Conservation (phyloP, 2,797 vertebrate genomes). For the Clarias fuscus region DNA sequence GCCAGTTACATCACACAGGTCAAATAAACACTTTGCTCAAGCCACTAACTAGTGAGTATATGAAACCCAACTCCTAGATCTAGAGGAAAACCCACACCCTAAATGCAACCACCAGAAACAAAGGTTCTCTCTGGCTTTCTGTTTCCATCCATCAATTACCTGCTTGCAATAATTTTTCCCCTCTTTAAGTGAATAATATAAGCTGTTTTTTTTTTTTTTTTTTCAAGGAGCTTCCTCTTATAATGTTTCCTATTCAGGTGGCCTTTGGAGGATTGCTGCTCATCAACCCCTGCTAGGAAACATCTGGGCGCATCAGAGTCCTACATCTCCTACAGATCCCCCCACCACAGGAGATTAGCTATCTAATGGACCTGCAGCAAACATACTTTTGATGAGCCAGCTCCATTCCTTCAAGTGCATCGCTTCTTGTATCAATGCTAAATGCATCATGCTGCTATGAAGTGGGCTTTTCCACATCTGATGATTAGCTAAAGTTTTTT, state of each 20-base stretch:
- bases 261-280: constrained; percentile 4
- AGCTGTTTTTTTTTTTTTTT: background rate
- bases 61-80: background rate
- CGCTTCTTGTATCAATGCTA: constrained; percentile 30
- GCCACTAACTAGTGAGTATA: background rate
- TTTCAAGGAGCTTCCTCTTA: constrained; percentile 7
- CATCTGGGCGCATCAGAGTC: constrained; percentile 50
- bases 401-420: constrained; percentile 23
- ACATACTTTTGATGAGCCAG: constrained; percentile 12
- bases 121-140: constrained; percentile 1
- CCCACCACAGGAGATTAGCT: constrained; percentile 54
- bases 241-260: constrained; percentile 34
- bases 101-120: background rate
- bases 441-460: constrained; percentile 29
- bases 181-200: constrained; percentile 16
- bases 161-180: constrained; percentile 3
- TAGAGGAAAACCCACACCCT: background rate
- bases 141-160: constrained; percentile 11
- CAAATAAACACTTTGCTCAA: background rate
- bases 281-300: constrained; percentile 38
- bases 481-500: constrained; percentile 22
- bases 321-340: constrained; percentile 17
- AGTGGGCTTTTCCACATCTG: constrained; percentile 6
- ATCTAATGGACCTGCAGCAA: constrained; percentile 57
- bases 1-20: background rate